Evolutionary conservation across 2,797 vertebrate genomes (phyloP).

Genomic region (Eptatretus atami): DNA sequence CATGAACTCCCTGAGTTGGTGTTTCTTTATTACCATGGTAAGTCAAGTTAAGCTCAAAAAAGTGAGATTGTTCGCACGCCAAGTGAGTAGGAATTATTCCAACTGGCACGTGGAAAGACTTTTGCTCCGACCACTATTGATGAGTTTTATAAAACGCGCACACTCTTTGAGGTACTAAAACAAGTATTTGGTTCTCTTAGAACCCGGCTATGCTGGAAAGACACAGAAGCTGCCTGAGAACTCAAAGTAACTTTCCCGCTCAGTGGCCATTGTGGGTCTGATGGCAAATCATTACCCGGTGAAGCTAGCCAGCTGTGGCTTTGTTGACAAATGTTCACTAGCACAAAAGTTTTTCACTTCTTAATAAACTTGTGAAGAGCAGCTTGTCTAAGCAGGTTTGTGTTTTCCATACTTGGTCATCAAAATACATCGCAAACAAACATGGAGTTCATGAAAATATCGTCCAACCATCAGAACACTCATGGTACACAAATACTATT

Average conservation of each 20-base stretch:
- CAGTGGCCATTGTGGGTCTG: slow-evolving; percentile 91
- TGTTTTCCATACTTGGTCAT: background rate
- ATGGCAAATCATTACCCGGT: slow-evolving; percentile 92
- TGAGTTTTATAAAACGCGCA: too few relatives aligned
- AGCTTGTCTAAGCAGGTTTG: slow-evolving; percentile 84
- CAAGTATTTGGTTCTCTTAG: slow-evolving; percentile 14
- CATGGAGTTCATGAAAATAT: too few relatives aligned
- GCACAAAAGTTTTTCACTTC: slow-evolving; percentile 70
- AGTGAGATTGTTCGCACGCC: too few relatives aligned
- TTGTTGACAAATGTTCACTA: slow-evolving; percentile 52
- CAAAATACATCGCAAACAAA: too few relatives aligned
- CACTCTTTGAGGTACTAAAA: too few relatives aligned
- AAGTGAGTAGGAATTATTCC: too few relatives aligned
- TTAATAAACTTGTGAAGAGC: slow-evolving; percentile 85
- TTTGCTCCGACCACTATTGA: too few relatives aligned
- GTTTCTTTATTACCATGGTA: slow-evolving; percentile 92
- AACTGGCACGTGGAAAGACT: too few relatives aligned
- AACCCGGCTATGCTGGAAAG: slow-evolving; percentile 84
- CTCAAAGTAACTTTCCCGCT: slow-evolving; percentile 90
- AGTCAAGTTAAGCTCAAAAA: too few relatives aligned
- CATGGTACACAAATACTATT: too few relatives aligned
- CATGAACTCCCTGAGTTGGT: slow-evolving; percentile 78
- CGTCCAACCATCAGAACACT: too few relatives aligned
- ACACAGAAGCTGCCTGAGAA: slow-evolving; percentile 87
- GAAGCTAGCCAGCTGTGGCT: slow-evolving; percentile 78